phyloP scores from a whole-genome alignment of 1,140 invertebrate genomes.

The Conus ventricosus region DNA sequence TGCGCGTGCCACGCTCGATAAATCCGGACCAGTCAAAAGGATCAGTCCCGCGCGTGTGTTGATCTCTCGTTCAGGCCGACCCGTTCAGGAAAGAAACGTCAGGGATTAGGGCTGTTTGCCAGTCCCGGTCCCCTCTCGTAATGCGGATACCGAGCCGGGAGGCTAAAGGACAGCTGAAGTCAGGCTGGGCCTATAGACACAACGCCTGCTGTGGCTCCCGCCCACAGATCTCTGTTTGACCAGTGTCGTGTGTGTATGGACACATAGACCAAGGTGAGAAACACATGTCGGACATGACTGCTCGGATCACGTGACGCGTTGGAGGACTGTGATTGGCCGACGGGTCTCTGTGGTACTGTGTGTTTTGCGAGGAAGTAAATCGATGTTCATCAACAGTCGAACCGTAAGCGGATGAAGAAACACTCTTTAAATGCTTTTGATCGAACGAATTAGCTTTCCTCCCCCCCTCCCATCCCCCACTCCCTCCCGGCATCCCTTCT shows the following conservation, averaged over 20 bases:
- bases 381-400: too few species aligned
- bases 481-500: too few species aligned
- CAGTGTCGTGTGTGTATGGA: neutral
- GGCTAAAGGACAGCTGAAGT: neutral
- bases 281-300: neutral
- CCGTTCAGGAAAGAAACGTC: neutral
- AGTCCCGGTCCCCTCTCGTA: neutral
- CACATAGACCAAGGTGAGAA: neutral
- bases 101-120: constrained; percentile 8
- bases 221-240: neutral
- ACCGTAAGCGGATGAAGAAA: too few species aligned
- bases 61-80: neutral
- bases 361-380: too few species aligned
- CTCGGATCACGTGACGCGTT: neutral
- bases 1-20: constrained; percentile 12
- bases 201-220: neutral
- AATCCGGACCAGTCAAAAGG: neutral
- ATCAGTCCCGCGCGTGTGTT: neutral
- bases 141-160: neutral
- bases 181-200: constrained; percentile 15
- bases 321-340: too few species aligned
- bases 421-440: too few species aligned
- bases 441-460: too few species aligned
- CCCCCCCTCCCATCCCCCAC: too few species aligned
- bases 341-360: too few species aligned